Evolutionary conservation across 2,113 vertebrate genomes (phyloP).

Genomic region (Dermatemys mawii): DNA sequence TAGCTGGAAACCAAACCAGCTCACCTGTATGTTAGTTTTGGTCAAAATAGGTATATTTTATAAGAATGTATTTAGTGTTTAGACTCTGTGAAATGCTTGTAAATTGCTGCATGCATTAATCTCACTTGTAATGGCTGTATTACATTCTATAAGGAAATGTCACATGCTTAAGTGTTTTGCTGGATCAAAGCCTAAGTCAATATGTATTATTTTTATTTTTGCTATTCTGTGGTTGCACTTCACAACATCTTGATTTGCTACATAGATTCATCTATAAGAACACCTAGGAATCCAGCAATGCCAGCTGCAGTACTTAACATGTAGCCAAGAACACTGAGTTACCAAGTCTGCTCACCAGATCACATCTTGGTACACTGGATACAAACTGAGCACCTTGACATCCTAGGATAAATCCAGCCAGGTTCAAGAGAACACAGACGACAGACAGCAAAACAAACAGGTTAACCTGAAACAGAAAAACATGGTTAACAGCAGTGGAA

Average conservation of each 20-base stretch:
- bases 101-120: neutral
- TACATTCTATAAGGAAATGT: neutral
- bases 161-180: neutral
- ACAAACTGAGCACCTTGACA: constrained; percentile 87
- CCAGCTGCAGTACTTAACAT: accelerated
- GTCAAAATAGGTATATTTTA: neutral
- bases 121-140: neutral
- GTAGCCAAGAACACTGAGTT: accelerated
- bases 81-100: neutral
- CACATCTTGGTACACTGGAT: constrained; percentile 83
- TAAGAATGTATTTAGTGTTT: neutral
- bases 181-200: neutral
- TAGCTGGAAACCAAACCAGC: neutral
- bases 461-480: constrained; percentile 81
- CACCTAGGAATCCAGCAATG: neutral
- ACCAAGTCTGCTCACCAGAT: constrained; percentile 79
- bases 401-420: constrained; percentile 87
- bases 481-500: neutral
- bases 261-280: neutral
- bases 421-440: constrained; percentile 86
- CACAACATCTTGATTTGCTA: neutral
- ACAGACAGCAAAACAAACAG: constrained; percentile 87
- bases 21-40: neutral
- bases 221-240: neutral
- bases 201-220: neutral